phyloP scores from a whole-genome alignment of 2,888 invertebrate species.

The Pachymerium ferrugineum region DNA sequence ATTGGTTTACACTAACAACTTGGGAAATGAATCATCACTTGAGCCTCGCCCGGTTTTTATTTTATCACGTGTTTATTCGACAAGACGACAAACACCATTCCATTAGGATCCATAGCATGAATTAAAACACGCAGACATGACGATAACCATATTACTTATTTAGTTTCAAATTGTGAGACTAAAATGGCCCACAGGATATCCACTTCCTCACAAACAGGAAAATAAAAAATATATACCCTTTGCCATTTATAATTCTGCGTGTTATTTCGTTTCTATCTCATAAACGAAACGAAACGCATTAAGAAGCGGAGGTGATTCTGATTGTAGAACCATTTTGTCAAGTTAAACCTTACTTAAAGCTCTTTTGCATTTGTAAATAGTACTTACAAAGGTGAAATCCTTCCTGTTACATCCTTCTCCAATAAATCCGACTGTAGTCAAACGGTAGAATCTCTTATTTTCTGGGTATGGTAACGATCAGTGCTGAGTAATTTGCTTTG shows the following conservation, averaged over 20 bases:
- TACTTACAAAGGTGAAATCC: too few species aligned
- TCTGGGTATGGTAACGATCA: too few species aligned
- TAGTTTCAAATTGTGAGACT: neutral
- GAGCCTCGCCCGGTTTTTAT: neutral
- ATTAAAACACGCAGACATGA: neutral
- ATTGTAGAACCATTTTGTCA: too few species aligned
- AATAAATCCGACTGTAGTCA: neutral
- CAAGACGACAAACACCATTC: neutral
- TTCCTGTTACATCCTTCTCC: too few species aligned
- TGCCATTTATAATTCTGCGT: too few species aligned
- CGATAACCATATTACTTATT: neutral
- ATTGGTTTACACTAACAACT: neutral
- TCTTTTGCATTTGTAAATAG: too few species aligned
- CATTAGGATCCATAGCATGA: neutral
- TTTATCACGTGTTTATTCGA: neutral
- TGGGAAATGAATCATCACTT: slow-evolving; percentile 3
- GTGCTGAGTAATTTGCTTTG: neutral
- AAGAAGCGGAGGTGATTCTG: too few species aligned
- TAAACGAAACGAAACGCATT: neutral
- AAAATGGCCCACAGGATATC: neutral
- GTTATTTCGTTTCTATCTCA: neutral
- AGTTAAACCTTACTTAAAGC: too few species aligned
- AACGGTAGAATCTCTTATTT: neutral
- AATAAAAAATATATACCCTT: too few species aligned
- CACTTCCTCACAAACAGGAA: neutral